Evolutionary conservation across 23 tunicate genomes (phyloP), one percentile per base, ranked within the genome.

Genomic region (Phallusia fumigata): DNA sequence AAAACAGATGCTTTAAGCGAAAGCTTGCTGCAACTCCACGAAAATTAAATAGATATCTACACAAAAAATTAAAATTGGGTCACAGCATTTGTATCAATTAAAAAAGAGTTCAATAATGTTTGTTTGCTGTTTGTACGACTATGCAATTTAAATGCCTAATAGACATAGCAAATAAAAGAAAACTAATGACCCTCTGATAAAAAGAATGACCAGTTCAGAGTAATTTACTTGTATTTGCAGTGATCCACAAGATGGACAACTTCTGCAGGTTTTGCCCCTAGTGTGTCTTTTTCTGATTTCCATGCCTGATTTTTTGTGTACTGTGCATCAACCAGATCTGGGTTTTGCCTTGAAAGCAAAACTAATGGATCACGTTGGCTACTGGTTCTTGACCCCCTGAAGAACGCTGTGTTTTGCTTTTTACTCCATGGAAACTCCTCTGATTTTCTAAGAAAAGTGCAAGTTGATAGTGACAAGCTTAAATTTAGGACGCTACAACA

Each of bases 21-120:
- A 94, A 94, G 79, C 98, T 94, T 19, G 98, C 98, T 10, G 98
- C 98, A 44, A 94, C 94, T 18, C 98, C 98, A 21, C 98, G 93
- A 81, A 94, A 94, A 80, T 94, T 94, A 65, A 94, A 89, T 53
- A 94, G 80, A 75, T 94, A 89, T 44, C 95, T 90, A 82, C 8
- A 5, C 47, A 40, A 40, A 30, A 30, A 30, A 11, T 65, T 2
- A 12, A 65, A 26, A 65, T 2, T 65, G 6, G 74, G 3, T 6
- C 11, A 5, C n/a, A n/a, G n/a, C n/a, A n/a, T n/a, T n/a, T n/a
- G n/a, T n/a, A n/a, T n/a, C n/a, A n/a, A n/a, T n/a, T n/a, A n/a
- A n/a, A n/a, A n/a, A n/a, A n/a, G n/a, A n/a, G n/a, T n/a, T n/a
- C n/a, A n/a, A n/a, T n/a, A n/a, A n/a, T n/a, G n/a, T n/a, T n/a